Base-by-base conservation (phyloP, 2,888 invertebrate genomes). In the Drosophila austrosaltans region DNA sequence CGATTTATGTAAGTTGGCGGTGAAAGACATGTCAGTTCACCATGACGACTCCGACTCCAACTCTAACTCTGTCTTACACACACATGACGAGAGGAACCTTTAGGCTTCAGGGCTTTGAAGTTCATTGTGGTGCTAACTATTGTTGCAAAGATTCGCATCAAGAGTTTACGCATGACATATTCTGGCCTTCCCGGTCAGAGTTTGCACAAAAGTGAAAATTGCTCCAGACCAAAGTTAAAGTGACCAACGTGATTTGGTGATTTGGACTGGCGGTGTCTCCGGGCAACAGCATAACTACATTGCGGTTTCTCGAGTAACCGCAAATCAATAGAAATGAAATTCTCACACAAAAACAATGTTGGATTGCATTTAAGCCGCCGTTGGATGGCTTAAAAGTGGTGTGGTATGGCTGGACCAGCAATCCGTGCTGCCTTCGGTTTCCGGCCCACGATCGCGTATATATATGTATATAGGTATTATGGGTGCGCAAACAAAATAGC, bases 121-220 rank as follows among this genome's bases (percentile, higher is more conserved):
- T 42, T 59, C 16, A 16, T 22, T 5, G 3, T 48, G 56, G 66
- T 66, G 79, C 75, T 76, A 76, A 80, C 73, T 70, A 69, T 66
- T 64, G 76, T 59, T 59, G 59, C 63, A 63, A 58, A 30, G 28
- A 66, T 48, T 63, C 40, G 65, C 64, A 66, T 16, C 58, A 69
- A 61, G 54, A 69, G 67, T 78, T 82, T 64, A 85, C 87, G 84
- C 87, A 85, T 81, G 76, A 69, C 76, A 72, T 71, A 61, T 77
- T 85, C 78, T 81, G 80, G 71, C 71, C 68, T 39, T 32, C 36
- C 64, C 44, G 68, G 48, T 70, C 66, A 39, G 59, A 57, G 53
- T 54, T 57, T 69, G 39, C 65, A 36, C 71, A 67, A 78, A 86
- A 79, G 81, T 79, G 86, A 86, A 86, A 82, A 48, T 48, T 10